A percentile compares a stretch with the other conserved stretches of the same genome.
Evolutionary conservation across 2,113 vertebrate genomes (phyloP).

Genomic region (Raja brachyura): DNA sequence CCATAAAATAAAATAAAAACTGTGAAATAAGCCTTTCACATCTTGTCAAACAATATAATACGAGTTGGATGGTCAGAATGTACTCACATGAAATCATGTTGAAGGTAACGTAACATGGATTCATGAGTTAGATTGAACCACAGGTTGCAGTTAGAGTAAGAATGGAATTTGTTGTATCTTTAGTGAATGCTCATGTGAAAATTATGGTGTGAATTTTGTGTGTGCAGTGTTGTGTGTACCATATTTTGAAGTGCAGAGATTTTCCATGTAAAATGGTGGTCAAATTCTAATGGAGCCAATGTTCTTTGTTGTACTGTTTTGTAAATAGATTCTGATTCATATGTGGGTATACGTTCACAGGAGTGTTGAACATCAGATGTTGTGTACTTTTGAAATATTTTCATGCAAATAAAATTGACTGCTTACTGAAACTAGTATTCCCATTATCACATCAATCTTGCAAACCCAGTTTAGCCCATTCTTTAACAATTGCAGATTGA

Average conservation of each 20-base stretch:
- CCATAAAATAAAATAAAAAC: background rate
- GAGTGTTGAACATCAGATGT: conserved; percentile 24
- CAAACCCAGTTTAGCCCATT: background rate
- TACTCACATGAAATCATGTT: background rate
- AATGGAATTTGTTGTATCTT: conserved; percentile 7
- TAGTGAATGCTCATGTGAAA: conserved; percentile 9
- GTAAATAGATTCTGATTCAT: conserved; percentile 20
- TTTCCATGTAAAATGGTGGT: background rate
- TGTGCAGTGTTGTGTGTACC: background rate
- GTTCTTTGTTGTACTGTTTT: conserved; percentile 26
- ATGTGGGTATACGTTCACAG: background rate
- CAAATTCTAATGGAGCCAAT: background rate
- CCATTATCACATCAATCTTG: background rate
- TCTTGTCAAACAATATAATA: background rate
- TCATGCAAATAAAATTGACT: background rate
- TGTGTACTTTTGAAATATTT: background rate
- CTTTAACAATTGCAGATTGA: conserved; percentile 2
- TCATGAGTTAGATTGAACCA: background rate
- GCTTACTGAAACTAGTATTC: background rate
- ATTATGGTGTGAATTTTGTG: conserved; percentile 7
- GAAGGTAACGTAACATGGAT: background rate
- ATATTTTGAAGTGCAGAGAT: background rate
- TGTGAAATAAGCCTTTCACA: background rate
- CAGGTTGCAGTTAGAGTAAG: background rate
- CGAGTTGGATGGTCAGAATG: background rate